A percentile compares a stretch with the other conserved stretches of the same genome.
Conservation (phyloP, 2,888 invertebrate species). For the Eueremaeus valkanovi region DNA sequence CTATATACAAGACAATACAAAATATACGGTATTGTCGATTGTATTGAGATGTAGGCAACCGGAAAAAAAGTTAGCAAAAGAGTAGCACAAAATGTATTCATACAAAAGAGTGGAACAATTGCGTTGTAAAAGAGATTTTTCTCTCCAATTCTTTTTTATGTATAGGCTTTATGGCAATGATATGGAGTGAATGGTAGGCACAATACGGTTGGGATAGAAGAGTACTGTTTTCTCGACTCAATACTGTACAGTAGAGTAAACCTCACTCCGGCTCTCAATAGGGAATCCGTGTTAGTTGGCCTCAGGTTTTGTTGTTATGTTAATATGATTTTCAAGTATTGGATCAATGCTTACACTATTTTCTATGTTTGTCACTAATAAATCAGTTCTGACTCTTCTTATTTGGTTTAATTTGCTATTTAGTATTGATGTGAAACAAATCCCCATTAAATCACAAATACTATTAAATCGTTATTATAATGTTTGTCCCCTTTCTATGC, state of each 20-base stretch:
- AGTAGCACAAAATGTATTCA: slow-evolving; percentile 13
- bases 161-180: background rate
- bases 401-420: too few species aligned
- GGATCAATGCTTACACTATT: background rate
- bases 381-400: background rate
- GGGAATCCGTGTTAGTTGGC: background rate
- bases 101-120: background rate
- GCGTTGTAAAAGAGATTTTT: background rate
- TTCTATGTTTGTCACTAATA: background rate
- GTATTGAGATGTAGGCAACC: slow-evolving; percentile 22
- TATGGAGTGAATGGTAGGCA: background rate
- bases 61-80: slow-evolving; percentile 26
- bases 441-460: too few species aligned
- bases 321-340: too few species aligned
- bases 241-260: too few species aligned
- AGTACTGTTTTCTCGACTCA: too few species aligned
- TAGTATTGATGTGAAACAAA: too few species aligned
- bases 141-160: background rate
- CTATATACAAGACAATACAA: too few species aligned
- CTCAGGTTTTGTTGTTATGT: background rate
- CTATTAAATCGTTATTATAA: too few species aligned
- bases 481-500: too few species aligned
- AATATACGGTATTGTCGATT: background rate
- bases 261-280: background rate
- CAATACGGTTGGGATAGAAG: too few species aligned